These are phyloP conservation scores for Hipposideros armiger DNA, from an alignment of 2,113 vertebrate genomes.

Conservation along the genomic window DNA sequence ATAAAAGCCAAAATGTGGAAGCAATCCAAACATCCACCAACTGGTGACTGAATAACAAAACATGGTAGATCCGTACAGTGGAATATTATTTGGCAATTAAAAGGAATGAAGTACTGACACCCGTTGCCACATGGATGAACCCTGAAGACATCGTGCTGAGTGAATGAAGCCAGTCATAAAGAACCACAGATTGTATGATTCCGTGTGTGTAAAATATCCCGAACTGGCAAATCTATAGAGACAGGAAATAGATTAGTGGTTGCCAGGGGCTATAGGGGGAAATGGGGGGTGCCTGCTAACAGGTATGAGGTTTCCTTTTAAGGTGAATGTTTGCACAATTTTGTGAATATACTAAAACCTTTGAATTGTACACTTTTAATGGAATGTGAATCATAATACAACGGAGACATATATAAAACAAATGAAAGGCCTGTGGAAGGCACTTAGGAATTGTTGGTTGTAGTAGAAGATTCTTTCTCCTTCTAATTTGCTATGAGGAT, in stretches of 20 bases:
- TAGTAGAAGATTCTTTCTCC: background rate
- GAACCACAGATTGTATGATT: rapidly evolving
- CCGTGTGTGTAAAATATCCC: background rate
- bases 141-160: background rate
- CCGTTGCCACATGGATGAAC: background rate
- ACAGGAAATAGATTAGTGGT: background rate
- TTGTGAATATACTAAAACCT: background rate
- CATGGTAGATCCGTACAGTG: background rate
- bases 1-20: background rate
- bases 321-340: background rate
- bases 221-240: background rate
- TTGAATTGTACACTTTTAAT: background rate
- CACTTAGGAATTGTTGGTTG: background rate
- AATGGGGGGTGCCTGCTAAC: background rate
- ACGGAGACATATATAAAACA: background rate
- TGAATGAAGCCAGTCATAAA: background rate
- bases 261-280: background rate
- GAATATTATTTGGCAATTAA: background rate
- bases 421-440: background rate
- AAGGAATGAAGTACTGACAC: background rate
- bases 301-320: background rate
- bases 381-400: background rate
- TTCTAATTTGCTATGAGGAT: background rate
- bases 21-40: background rate
- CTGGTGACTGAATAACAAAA: background rate